These are phyloP conservation scores for Drosophila biarmipes DNA, from an alignment of 1,140 invertebrate species.

Conservation along the genomic window DNA sequence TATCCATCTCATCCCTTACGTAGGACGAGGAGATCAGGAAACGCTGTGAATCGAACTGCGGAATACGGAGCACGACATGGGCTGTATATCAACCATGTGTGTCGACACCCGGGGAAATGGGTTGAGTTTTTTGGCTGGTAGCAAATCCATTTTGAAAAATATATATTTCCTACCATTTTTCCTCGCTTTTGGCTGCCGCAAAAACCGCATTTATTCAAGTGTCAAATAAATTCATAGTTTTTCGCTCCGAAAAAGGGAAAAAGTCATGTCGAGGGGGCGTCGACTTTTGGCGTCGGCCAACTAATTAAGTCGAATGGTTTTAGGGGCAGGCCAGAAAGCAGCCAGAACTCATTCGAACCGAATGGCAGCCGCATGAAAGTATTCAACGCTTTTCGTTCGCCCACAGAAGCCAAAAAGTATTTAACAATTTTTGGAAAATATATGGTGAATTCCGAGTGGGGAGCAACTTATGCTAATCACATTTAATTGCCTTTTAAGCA, in stretches of 20 bases:
- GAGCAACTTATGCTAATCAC: conserved; percentile 79
- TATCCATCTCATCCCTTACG: too few species aligned
- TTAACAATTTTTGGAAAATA: conserved; percentile 43
- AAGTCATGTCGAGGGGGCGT: conserved; percentile 34
- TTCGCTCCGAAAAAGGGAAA: conserved; percentile 21
- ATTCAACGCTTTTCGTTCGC: conserved; percentile 7
- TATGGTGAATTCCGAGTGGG: conserved; percentile 14
- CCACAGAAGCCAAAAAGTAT: conserved; percentile 48
- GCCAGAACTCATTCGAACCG: conserved; percentile 35
- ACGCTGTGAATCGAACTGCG: conserved; percentile 76
- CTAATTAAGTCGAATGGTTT: conserved; percentile 80
- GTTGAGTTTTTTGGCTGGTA: conserved; percentile 37
- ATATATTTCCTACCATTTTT: conserved; percentile 77
- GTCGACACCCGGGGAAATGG: conserved; percentile 27
- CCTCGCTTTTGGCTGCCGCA: conserved; percentile 65
- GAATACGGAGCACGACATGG: conserved; percentile 64
- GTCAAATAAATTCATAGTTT: conserved; percentile 84
- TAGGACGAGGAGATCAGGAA: conserved; percentile 69
- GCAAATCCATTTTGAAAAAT: conserved; percentile 64
- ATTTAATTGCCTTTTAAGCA: conserved; percentile 84
- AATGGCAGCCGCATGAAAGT: conserved; percentile 36
- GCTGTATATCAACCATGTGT: conserved; percentile 68
- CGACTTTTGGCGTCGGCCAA: conserved; percentile 55
- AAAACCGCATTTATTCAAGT: conserved; percentile 84
- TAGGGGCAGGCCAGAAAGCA: conserved; percentile 40